Evolutionary conservation across 2,888 invertebrate genomes (phyloP).

Genomic region (Pediacus dermestoides): DNA sequence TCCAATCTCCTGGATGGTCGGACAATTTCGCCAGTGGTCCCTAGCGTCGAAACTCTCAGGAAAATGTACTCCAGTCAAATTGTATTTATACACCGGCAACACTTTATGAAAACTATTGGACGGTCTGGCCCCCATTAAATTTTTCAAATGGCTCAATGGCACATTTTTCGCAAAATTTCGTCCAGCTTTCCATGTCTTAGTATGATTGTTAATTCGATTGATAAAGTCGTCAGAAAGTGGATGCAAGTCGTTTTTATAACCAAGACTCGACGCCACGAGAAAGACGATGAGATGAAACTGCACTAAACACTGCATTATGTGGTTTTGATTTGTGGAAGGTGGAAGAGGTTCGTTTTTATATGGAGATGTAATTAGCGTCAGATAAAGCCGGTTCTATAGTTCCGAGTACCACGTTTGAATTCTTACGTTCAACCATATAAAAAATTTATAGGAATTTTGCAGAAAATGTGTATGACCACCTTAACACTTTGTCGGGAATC

Average conservation of each 20-base stretch:
- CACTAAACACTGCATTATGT: no score
- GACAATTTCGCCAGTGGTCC: slow-evolving; percentile 3
- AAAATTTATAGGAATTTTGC: no score
- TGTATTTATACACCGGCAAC: neutral
- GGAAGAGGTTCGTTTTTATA: no score
- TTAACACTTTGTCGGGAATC: no score
- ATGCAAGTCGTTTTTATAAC: slow-evolving; percentile 9
- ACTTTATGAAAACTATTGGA: neutral
- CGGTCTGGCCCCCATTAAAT: neutral
- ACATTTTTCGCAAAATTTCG: slow-evolving; percentile 17
- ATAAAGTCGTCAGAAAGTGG: slow-evolving; percentile 24
- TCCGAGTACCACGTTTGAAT: no score
- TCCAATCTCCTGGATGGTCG: slow-evolving; percentile 5
- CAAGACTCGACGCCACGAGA: no score
- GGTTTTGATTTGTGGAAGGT: no score
- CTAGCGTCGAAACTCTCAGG: slow-evolving; percentile 6
- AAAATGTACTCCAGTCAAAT: neutral
- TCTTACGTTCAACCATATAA: no score
- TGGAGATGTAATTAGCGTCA: no score
- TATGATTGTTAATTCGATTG: slow-evolving; percentile 17
- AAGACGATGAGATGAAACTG: no score
- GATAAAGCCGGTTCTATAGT: no score
- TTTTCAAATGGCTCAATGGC: neutral
- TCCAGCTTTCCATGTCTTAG: slow-evolving; percentile 25
- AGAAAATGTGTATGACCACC: no score